Conservation (phyloP, 2,797 vertebrate genomes). For the Carduelis carduelis region DNA sequence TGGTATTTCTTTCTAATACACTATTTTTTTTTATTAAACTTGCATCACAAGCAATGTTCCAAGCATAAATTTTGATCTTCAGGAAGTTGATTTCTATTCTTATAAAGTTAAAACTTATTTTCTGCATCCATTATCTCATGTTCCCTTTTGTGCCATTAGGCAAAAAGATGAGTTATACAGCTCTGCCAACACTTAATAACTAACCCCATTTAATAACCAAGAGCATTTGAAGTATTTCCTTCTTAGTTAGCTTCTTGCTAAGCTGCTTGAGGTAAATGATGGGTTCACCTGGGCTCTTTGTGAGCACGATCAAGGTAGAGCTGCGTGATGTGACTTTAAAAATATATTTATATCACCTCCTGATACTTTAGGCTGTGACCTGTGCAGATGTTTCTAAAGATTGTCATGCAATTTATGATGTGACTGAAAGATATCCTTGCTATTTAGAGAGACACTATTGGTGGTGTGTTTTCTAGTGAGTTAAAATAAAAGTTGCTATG, state of each 20-base stretch:
- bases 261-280: background rate
- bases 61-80: background rate
- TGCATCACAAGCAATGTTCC: background rate
- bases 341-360: background rate
- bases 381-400: background rate
- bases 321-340: background rate
- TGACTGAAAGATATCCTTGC: background rate
- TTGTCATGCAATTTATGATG: background rate
- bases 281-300: background rate
- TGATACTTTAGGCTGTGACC: background rate
- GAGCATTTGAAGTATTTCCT: background rate
- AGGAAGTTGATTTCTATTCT: background rate
- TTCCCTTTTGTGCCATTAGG: background rate
- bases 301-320: background rate
- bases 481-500: background rate
- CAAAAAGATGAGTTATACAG: background rate
- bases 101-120: background rate
- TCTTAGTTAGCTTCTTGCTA: background rate
- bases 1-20: background rate
- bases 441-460: background rate
- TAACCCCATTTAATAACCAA: background rate
- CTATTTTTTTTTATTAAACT: background rate
- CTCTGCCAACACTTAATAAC: background rate
- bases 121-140: background rate
- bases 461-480: background rate